Base-by-base conservation (phyloP, 2,888 invertebrate species). In the Apeira syringaria region DNA sequence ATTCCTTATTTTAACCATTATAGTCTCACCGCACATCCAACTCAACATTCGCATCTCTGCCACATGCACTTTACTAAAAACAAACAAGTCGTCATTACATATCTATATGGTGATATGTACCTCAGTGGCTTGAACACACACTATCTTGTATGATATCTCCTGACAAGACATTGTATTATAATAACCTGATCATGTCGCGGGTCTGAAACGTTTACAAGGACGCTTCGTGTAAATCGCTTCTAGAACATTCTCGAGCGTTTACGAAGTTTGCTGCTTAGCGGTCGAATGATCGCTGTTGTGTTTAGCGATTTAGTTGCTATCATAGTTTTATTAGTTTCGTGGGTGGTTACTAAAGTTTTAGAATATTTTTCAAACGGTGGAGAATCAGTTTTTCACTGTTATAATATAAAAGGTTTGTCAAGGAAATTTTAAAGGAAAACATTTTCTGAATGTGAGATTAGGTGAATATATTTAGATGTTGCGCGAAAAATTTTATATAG, bases 241-340 rank as follows among this genome's bases (percentile, higher is more conserved):
- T 58, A 64, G 67, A 68, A 70, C 65, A 70, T 59, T 57, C 47
- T 59, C 56, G 63, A 60, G 64, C 65, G 61, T 68, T 67, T 58
- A 62, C 59, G 53, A 52, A 65, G 64, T 64, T 59, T 43, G 59
- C 45, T 50, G 42, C 33, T 50, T 51, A 49, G 25, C 25, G 22
- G 12, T 34, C 33, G 5, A 24, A 1, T 2, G 10, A 8, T 25
- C 9, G 6, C 2, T 8, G 7, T 17, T 34, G 9, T 25, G 7
- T 27, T 35, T 34, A 15, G 4, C 4, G 3, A 3, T 9, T 17
- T 20, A 0, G 11, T 3, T 15, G 3, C 1, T 7, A 22, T n/a
- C 10, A 26, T 15, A 25, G 33, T 22, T 24, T 25, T 9, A 6
- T 9, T 22, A 32, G 12, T 11, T 32, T 2, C 6, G 5, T 5